A percentile compares a stretch with the other conserved stretches of the same genome.
These are phyloP conservation scores for Brachionus asplanchnoidis DNA, from an alignment of 1,140 invertebrate species.

Conservation along the genomic window DNA sequence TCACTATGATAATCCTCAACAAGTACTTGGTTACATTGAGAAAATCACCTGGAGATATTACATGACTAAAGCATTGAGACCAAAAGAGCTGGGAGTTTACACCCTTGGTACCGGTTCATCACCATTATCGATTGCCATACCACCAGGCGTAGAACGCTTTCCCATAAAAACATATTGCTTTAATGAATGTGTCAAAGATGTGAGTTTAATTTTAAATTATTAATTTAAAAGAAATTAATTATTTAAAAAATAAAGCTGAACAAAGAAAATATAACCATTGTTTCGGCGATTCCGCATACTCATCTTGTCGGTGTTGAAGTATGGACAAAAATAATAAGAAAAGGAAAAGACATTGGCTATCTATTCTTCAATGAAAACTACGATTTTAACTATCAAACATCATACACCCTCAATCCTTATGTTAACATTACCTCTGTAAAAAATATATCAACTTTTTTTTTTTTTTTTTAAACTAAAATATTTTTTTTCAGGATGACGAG, in stretches of 20 bases:
- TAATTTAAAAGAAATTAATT: background rate
- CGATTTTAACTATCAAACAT: conserved; percentile 39
- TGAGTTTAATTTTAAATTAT: conserved; percentile 49
- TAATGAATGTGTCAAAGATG: conserved; percentile 71
- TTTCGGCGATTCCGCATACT: conserved; percentile 92
- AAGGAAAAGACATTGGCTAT: conserved; percentile 57
- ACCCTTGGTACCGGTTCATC: background rate
- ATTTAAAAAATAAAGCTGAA: background rate
- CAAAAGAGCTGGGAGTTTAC: conserved; percentile 2
- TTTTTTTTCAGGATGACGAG: conserved; percentile 10
- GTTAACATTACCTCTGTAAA: background rate
- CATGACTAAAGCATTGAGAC: background rate
- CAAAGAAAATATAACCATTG: conserved; percentile 51
- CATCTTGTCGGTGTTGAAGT: conserved; percentile 82
- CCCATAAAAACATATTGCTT: conserved; percentile 81
- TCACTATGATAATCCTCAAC: conserved; percentile 32
- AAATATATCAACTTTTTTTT: background rate
- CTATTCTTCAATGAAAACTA: conserved; percentile 13
- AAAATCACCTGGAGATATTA: background rate
- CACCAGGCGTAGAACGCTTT: conserved; percentile 71
- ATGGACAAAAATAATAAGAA: conserved; percentile 75
- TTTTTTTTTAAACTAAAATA: background rate
- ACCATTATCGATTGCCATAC: conserved; percentile 75
- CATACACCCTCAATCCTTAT: background rate
- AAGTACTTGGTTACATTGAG: background rate